A percentile compares a stretch with the other conserved stretches of the same genome.
phyloP scores from a whole-genome alignment of 1,140 invertebrate species.

The Drosophila equinoxialis region DNA sequence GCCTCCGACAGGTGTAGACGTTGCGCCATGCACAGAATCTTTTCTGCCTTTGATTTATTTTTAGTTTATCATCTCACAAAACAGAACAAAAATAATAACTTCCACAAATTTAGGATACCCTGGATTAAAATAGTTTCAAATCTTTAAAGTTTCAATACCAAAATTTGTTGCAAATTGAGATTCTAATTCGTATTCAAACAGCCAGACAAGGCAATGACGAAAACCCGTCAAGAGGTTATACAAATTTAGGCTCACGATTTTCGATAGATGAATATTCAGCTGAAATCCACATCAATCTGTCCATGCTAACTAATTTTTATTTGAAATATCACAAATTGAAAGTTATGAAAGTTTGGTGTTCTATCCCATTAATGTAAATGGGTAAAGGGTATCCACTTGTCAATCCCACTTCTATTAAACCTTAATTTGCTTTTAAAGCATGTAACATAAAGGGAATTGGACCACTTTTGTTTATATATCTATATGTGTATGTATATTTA shows the following conservation, averaged over 20 bases:
- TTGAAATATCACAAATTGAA: too few species aligned
- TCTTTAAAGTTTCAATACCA: too few species aligned
- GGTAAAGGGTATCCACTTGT: constrained; percentile 18
- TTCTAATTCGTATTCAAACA: too few species aligned
- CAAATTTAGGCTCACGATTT: too few species aligned
- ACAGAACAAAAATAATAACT: background rate
- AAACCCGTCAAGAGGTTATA: too few species aligned
- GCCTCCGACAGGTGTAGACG: constrained; percentile 41
- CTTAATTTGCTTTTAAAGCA: constrained; percentile 44
- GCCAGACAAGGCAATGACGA: too few species aligned
- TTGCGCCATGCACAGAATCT: constrained; percentile 27
- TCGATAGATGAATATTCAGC: too few species aligned
- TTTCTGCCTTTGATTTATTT: constrained; percentile 52
- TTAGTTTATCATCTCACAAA: constrained; percentile 30
- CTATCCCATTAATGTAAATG: too few species aligned
- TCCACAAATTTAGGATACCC: background rate
- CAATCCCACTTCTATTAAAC: constrained; percentile 28
- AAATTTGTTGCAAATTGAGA: too few species aligned
- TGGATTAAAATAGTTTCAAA: background rate
- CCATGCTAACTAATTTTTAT: too few species aligned
- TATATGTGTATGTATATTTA: constrained; percentile 45
- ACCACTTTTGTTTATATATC: constrained; percentile 15
- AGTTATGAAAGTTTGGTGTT: too few species aligned
- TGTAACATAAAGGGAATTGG: background rate
- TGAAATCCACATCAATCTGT: too few species aligned